These are phyloP conservation scores for Phyllotreta striolata DNA, from an alignment of 2,888 invertebrate genomes.

Conservation along the genomic window DNA sequence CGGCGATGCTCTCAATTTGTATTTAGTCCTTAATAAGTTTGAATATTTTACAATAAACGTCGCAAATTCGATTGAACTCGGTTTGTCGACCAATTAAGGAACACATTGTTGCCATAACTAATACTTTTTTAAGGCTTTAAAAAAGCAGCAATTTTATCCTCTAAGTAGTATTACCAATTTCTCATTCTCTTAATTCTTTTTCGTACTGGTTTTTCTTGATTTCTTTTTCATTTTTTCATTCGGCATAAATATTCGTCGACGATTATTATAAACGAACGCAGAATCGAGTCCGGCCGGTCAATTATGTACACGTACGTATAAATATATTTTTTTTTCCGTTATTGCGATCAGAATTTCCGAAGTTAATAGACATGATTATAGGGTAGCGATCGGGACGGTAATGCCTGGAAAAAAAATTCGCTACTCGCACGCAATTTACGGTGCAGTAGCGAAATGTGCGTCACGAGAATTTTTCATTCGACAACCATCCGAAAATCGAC, in stretches of 20 bases:
- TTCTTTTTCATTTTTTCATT: not conserved
- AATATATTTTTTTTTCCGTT: constrained; percentile 38
- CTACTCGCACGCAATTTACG: constrained; percentile 50
- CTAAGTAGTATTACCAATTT: no score
- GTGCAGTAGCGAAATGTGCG: constrained; percentile 49
- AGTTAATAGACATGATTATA: constrained; percentile 49
- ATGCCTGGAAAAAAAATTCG: constrained; percentile 44
- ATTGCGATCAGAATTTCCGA: constrained; percentile 45
- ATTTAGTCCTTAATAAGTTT: no score
- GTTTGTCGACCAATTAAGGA: no score
- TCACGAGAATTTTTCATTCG: constrained; percentile 40
- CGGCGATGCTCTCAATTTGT: no score
- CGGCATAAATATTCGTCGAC: constrained; percentile 5
- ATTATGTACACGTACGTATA: constrained; percentile 32
- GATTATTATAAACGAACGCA: constrained; percentile 1
- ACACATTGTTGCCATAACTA: no score
- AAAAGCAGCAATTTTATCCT: no score
- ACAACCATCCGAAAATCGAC: not conserved
- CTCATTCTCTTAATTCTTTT: constrained; percentile 1
- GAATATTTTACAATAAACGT: no score
- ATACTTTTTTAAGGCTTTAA: no score
- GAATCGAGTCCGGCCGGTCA: constrained; percentile 16
- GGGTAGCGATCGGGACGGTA: constrained; percentile 47
- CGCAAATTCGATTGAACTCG: no score
- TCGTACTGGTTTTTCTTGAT: not conserved